phyloP scores from a whole-genome alignment of 1,140 invertebrate species.

The Drosophila asahinai region DNA sequence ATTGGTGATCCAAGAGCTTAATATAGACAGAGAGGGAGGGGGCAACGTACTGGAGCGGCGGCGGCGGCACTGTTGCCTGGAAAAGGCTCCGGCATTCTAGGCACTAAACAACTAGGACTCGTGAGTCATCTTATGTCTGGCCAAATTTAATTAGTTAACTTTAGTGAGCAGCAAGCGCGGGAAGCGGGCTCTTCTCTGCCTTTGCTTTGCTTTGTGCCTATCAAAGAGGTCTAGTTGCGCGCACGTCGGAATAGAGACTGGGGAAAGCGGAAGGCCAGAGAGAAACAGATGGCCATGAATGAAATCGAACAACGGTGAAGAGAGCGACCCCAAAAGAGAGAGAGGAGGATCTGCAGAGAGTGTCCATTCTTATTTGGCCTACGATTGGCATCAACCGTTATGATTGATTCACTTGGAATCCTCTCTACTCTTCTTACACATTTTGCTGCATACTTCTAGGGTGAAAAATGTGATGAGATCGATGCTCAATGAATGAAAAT shows the following conservation, averaged over 20 bases:
- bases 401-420: background rate
- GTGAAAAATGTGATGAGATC: background rate
- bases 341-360: background rate
- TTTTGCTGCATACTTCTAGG: slow-evolving; percentile 35
- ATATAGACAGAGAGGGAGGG: slow-evolving; percentile 38
- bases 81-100: slow-evolving; percentile 30
- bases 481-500: too few relatives aligned
- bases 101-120: slow-evolving; percentile 21
- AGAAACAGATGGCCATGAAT: slow-evolving; percentile 56
- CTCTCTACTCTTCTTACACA: background rate
- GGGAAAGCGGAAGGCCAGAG: slow-evolving; percentile 42
- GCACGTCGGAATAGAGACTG: slow-evolving; percentile 75
- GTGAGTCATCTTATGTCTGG: slow-evolving; percentile 33
- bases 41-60: slow-evolving; percentile 44
- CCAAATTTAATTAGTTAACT: slow-evolving; percentile 21
- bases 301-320: slow-evolving; percentile 32
- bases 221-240: slow-evolving; percentile 66
- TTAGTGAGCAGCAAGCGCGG: slow-evolving; percentile 56
- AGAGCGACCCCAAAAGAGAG: slow-evolving; percentile 19
- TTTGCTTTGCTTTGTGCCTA: slow-evolving; percentile 24
- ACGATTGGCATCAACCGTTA: slow-evolving; percentile 14
- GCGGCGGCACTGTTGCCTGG: slow-evolving; percentile 21
- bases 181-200: slow-evolving; percentile 42
- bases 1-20: slow-evolving; percentile 47
- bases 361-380: background rate